Evolutionary conservation across 1,140 invertebrate species (phyloP).

Genomic region (Anadara kagoshimensis): DNA sequence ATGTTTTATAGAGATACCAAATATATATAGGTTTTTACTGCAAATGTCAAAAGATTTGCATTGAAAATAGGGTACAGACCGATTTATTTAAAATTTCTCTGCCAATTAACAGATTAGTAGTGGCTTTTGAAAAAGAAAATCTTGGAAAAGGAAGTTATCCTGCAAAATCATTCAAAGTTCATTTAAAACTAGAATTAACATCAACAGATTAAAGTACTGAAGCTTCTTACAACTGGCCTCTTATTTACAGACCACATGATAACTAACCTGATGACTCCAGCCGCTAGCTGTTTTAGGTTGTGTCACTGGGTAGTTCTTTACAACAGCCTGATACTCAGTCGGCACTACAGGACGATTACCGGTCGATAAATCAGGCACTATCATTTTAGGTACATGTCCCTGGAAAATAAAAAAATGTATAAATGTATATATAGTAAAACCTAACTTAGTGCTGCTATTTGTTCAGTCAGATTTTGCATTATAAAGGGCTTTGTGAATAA

Average conservation of each 20-base stretch:
- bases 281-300: conserved; percentile 7
- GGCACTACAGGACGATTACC: conserved; percentile 22
- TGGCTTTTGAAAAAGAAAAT: too few species aligned
- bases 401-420: conserved; percentile 18
- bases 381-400: conserved; percentile 44
- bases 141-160: too few species aligned
- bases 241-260: background rate
- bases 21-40: too few species aligned
- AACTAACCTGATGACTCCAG: conserved; percentile 37
- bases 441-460: background rate
- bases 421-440: background rate
- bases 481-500: too few species aligned
- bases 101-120: too few species aligned
- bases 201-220: too few species aligned
- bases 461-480: background rate
- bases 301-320: conserved; percentile 25
- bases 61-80: too few species aligned
- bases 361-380: conserved; percentile 30
- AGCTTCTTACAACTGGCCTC: background rate
- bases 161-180: too few species aligned
- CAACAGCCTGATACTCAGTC: conserved; percentile 21
- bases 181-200: too few species aligned
- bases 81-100: too few species aligned
- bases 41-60: too few species aligned
- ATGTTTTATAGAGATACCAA: too few species aligned